Evolutionary conservation across 2,113 vertebrate species (phyloP).

Genomic region (Tetrax tetrax): DNA sequence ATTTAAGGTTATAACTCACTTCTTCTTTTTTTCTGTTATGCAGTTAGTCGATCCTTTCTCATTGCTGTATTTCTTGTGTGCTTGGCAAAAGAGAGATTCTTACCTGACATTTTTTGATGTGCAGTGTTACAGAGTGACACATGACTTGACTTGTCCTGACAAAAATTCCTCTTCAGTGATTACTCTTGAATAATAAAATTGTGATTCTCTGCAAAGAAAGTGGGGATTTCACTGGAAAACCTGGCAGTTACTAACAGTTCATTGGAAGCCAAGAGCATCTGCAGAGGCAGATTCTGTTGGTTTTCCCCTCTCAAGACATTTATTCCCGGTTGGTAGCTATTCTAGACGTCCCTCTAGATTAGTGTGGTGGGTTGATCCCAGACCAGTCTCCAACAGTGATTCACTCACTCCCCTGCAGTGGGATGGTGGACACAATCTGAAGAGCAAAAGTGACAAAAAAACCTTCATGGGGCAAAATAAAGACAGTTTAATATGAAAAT

Average conservation of each 20-base stretch:
- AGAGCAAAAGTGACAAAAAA: not conserved
- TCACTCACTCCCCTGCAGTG: fast-evolving
- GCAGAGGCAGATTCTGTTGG: not conserved
- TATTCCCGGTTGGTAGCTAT: not conserved
- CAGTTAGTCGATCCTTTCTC: not conserved
- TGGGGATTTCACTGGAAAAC: not conserved
- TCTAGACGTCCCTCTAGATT: not conserved
- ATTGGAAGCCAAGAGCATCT: not conserved
- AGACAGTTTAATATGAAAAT: not conserved
- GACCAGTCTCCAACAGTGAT: not conserved
- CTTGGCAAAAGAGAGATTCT: not conserved
- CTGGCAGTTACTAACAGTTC: not conserved
- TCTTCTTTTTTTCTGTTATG: not conserved
- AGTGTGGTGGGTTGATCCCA: not conserved
- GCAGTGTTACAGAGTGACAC: not conserved
- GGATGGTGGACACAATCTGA: not conserved
- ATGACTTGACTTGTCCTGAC: not conserved
- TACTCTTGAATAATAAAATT: not conserved
- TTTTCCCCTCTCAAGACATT: not conserved
- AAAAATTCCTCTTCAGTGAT: not conserved
- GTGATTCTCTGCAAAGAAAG: not conserved
- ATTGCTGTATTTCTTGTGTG: not conserved
- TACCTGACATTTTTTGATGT: not conserved
- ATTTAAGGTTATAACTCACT: not conserved
- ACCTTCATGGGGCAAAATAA: not conserved